Evolutionary conservation across 2,888 invertebrate species (phyloP), one percentile per base, ranked within the genome.

Genomic region (Xylota sylvarum): DNA sequence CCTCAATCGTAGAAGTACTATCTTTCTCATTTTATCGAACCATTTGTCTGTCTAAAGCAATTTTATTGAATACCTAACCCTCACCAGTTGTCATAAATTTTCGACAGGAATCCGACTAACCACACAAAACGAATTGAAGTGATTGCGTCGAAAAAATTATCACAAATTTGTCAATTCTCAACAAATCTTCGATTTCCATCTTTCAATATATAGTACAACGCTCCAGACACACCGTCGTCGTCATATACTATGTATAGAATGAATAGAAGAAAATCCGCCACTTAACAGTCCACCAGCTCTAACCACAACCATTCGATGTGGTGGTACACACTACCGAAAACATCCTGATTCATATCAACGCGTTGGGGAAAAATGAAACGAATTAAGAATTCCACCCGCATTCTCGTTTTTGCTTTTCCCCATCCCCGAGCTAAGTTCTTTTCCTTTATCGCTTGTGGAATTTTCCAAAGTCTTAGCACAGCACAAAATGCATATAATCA

Each of bases 341-440:
- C 77, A 86, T 86, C 77, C 77, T 82, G 86, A 86, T 86, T 77
- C 86, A 73, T 86, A 86, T 86, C 82, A 67, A 43, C 70, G 35
- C 30, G 50, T 56, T 69, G 40, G 30, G 40, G 64, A 50, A 67
- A 60, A 62, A 60, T 62, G 48, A 77, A 77, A 77, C 56, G 56
- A 86, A 86, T 86, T 86, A 86, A 82, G 86, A 73, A 86, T 86
- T 86, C 86, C 81, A 46, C 82, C 86, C 86, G 86, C 86, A 82
- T 86, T 69, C 52, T 65, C 60, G 56, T 60, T 62, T 60, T 67
- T 60, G 65, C 14, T 72, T 43, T 67, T 37, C 46, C 40, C 55
- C 50, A 32, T 50, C 70, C 50, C 52, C 35, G 43, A 12, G 5
- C 17, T 14, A 27, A 10, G 60, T 50, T 17, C 48, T 74, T 46